These are phyloP conservation scores for Bilobella aurantiaca DNA, from an alignment of 1,140 invertebrate genomes.

Conservation along the genomic window DNA sequence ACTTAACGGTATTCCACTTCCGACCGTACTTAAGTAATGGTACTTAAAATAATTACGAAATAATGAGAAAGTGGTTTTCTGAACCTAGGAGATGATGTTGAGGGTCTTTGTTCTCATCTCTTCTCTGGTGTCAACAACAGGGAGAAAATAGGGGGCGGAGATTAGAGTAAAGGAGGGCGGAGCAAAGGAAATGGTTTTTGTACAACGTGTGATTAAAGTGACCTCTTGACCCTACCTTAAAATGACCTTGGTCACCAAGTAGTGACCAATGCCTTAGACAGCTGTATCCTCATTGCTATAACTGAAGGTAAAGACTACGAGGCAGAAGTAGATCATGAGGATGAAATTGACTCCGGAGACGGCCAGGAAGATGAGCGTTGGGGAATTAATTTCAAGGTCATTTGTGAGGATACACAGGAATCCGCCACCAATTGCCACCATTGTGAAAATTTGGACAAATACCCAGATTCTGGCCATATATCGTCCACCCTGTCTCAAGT, in stretches of 20 bases:
- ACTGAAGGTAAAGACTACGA: conserved; percentile 19
- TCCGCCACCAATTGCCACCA: conserved; percentile 22
- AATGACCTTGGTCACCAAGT: not conserved
- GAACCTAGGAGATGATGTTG: not conserved
- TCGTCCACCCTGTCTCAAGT: conserved; percentile 9
- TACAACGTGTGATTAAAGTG: not conserved
- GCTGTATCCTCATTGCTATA: not conserved
- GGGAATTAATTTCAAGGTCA: conserved; percentile 21
- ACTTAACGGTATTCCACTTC: not conserved
- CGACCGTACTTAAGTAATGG: not conserved
- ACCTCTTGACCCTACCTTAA: not conserved
- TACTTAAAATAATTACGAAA: not conserved
- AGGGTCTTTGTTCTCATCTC: not conserved
- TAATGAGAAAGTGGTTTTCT: conserved; percentile 5
- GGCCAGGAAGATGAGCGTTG: conserved; percentile 16
- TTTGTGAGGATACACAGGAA: conserved; percentile 30
- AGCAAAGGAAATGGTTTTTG: not conserved
- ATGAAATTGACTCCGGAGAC: conserved; percentile 25
- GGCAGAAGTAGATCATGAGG: conserved; percentile 21
- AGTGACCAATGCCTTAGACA: not conserved
- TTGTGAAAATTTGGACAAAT: conserved; percentile 12
- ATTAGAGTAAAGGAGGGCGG: not conserved
- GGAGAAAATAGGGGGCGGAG: not conserved
- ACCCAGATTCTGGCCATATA: conserved; percentile 24
- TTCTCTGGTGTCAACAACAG: not conserved